These are phyloP conservation scores for Vesta saturnalis DNA, from an alignment of 2,888 invertebrate species.

Conservation along the genomic window DNA sequence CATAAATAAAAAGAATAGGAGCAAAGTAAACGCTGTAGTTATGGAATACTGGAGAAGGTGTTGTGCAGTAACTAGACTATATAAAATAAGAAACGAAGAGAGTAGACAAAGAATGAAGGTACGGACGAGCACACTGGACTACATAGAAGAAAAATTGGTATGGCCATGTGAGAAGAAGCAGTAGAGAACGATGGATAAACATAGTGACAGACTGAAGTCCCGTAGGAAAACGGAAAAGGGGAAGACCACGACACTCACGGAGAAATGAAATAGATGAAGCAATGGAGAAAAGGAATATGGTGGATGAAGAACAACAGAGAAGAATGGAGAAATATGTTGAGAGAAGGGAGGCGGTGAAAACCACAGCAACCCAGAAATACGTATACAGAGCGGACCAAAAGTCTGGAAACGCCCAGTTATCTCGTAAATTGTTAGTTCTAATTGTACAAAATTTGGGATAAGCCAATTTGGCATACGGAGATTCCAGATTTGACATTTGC, in stretches of 20 bases:
- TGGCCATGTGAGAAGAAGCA: conserved; percentile 8
- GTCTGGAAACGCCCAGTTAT: too few relatives aligned
- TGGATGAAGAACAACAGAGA: too few relatives aligned
- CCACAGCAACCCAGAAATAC: too few relatives aligned
- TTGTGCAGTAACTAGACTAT: conserved; percentile 14
- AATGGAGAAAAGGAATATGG: too few relatives aligned
- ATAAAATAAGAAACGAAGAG: conserved; percentile 12
- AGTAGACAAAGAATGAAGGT: conserved; percentile 16
- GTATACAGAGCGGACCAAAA: too few relatives aligned
- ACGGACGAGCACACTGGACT: neutral
- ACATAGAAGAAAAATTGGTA: conserved; percentile 20
- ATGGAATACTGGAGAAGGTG: conserved; percentile 20
- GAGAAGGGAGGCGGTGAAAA: too few relatives aligned
- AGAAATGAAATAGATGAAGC: neutral
- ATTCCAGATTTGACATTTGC: too few relatives aligned
- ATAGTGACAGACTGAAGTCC: conserved; percentile 12
- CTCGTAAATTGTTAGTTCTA: too few relatives aligned
- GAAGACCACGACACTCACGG: conserved; percentile 1
- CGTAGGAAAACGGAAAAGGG: too few relatives aligned
- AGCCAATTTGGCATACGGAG: too few relatives aligned
- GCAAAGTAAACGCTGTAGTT: conserved; percentile 3
- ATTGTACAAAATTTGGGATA: too few relatives aligned
- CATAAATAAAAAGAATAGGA: neutral
- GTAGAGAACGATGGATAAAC: conserved; percentile 9
- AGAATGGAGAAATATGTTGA: neutral